Percentiles rank a stretch among this genome's conserved stretches.
phyloP scores from a whole-genome alignment of 2,888 invertebrate species.

The Smittia aterrima region DNA sequence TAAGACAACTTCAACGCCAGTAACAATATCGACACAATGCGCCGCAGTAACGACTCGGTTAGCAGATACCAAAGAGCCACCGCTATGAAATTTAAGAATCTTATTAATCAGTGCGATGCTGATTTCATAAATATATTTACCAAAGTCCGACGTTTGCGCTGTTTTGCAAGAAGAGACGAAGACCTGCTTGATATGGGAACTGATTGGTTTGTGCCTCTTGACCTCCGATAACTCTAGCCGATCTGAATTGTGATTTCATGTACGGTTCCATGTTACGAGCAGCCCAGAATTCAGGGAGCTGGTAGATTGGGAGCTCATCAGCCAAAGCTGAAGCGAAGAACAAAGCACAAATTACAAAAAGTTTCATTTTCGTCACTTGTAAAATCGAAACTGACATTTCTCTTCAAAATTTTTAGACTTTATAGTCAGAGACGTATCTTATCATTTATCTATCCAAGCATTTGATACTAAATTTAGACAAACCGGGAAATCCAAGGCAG shows the following conservation, averaged over 20 bases:
- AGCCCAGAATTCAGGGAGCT: slow-evolving; percentile 15
- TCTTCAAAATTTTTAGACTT: not conserved
- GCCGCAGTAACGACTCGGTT: not conserved
- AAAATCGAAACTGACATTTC: not conserved
- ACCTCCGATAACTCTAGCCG: slow-evolving; percentile 15
- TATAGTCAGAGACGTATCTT: not conserved
- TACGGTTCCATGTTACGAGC: not conserved
- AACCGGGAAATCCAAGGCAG: not conserved
- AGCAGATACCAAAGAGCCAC: not conserved
- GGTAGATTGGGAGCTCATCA: not conserved
- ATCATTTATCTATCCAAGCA: not conserved
- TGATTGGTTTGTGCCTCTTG: not conserved
- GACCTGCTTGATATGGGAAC: slow-evolving; percentile 20
- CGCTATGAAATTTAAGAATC: not conserved
- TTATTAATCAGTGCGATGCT: too few species aligned
- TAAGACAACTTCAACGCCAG: not conserved
- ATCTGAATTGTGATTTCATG: not conserved
- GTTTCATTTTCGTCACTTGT: slow-evolving; percentile 2
- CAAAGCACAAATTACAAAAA: not conserved
- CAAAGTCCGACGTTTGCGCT: not conserved
- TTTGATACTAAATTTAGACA: not conserved
- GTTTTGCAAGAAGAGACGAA: not conserved
- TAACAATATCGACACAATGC: slow-evolving; percentile 7
- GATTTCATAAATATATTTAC: too few species aligned
- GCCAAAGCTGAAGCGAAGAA: not conserved